phyloP scores from a whole-genome alignment of 2,113 vertebrate genomes.

The Osmerus mordax region DNA sequence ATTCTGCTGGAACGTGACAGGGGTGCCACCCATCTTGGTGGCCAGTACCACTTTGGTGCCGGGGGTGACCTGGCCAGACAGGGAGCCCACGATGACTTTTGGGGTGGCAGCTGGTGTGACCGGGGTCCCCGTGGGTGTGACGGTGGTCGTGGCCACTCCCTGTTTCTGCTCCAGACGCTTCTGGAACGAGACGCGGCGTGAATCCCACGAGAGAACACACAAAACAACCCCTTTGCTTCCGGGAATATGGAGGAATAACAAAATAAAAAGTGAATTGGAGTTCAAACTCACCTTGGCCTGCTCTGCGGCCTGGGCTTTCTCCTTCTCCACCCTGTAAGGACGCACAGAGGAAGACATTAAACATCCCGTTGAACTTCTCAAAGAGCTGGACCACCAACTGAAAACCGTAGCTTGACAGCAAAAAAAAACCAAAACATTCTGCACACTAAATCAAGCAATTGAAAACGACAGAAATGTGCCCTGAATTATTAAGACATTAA shows the following conservation, averaged over 20 bases:
- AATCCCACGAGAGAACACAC: not conserved
- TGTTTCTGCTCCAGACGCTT: slow-evolving; percentile 94
- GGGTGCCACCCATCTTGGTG: slow-evolving; percentile 88
- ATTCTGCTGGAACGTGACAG: slow-evolving; percentile 97
- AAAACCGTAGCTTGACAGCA: not conserved
- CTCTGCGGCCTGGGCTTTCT: slow-evolving; percentile 94
- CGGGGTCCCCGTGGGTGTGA: slow-evolving; percentile 74
- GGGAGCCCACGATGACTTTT: slow-evolving; percentile 70
- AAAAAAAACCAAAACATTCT: not conserved
- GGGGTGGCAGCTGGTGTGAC: slow-evolving; percentile 75
- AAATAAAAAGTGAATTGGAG: not conserved
- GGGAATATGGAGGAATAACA: not conserved
- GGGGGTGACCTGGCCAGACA: slow-evolving; percentile 80
- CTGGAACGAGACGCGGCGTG: slow-evolving; percentile 57
- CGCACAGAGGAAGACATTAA: not conserved
- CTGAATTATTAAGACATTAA: no score
- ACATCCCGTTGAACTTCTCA: not conserved
- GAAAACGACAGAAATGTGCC: no score
- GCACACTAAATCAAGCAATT: no score
- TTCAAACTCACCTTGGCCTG: slow-evolving; percentile 89
- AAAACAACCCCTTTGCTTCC: not conserved
- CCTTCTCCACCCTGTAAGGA: slow-evolving; percentile 90
- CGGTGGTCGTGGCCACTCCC: slow-evolving; percentile 58
- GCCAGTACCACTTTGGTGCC: slow-evolving; percentile 92
- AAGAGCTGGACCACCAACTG: not conserved